Evolutionary conservation across 2,113 vertebrate species (phyloP), one percentile per base, ranked within the genome.

Genomic region (Solenodon paradoxus): DNA sequence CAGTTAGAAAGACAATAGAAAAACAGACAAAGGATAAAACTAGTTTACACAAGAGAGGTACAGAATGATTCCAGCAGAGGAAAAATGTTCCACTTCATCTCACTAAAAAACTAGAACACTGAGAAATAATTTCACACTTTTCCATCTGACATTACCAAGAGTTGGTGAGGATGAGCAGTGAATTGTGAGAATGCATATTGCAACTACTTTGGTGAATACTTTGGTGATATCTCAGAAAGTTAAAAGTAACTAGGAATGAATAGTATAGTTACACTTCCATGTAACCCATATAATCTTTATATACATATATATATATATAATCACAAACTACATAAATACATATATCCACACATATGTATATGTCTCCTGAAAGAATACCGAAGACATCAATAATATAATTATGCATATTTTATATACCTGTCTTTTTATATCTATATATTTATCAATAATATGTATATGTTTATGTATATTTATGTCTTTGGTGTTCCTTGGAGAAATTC

Each of bases 401-500:
- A n/a, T n/a, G n/a, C n/a, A n/a, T n/a, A n/a, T n/a, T n/a, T n/a
- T n/a, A n/a, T n/a, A n/a, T n/a, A n/a, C n/a, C n/a, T n/a, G n/a
- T n/a, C n/a, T n/a, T n/a, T n/a, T n/a, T n/a, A n/a, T n/a, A n/a
- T n/a, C n/a, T n/a, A n/a, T n/a, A n/a, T n/a, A n/a, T n/a, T n/a
- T n/a, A n/a, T n/a, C n/a, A n/a, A n/a, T n/a, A n/a, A 2, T 4
- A 47, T 30, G 28, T 28, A 24, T 63, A 17, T 49, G 35, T 47
- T 19, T 32, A 26, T 77, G 3, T 64, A 11, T 69, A 68, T 61
- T 7, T 42, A 7, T 35, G 38, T 61, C 10, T 68, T 83, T 42
- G 24, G 5, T 88, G 51, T 82, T 86, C 69, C 71, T 91, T 93
- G 75, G 93, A 80, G 69, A 90, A 89, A 51, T 40, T 66, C 61